Conservation (phyloP, 2,888 invertebrate species). For the Drosophila siamana region DNA sequence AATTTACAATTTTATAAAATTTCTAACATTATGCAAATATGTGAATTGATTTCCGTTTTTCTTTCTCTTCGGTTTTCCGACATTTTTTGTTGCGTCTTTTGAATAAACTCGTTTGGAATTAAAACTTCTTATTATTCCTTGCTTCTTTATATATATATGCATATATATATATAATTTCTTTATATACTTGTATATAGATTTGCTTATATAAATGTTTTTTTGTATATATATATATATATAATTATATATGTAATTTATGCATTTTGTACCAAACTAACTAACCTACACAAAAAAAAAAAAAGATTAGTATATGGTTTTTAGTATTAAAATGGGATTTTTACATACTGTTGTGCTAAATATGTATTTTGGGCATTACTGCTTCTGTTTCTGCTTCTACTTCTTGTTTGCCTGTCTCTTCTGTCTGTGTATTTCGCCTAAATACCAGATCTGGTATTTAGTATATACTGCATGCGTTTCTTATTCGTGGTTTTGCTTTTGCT, state of each 20-base stretch:
- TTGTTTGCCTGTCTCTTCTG: conserved; percentile 25
- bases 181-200: conserved; percentile 44
- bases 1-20: conserved; percentile 77
- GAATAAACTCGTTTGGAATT: conserved; percentile 42
- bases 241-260: conserved; percentile 46
- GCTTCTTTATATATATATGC: conserved; percentile 6
- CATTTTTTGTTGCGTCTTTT: conserved; percentile 34
- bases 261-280: conserved; percentile 73
- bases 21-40: conserved; percentile 48
- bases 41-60: conserved; percentile 31
- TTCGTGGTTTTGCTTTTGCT: neutral
- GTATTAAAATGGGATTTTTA: conserved; percentile 67
- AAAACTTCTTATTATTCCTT: conserved; percentile 39
- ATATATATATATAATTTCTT: conserved; percentile 36
- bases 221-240: conserved; percentile 34
- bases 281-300: conserved; percentile 62
- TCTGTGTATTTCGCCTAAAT: neutral
- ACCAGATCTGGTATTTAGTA: neutral
- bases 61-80: conserved; percentile 1
- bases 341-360: conserved; percentile 61
- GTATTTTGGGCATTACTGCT: conserved; percentile 35
- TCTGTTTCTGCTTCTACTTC: neutral
- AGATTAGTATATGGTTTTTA: conserved; percentile 45
- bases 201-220: conserved; percentile 29
- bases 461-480: conserved; percentile 16